Conservation (phyloP, 2,113 vertebrate genomes). For the Vanacampus margaritifer region DNA sequence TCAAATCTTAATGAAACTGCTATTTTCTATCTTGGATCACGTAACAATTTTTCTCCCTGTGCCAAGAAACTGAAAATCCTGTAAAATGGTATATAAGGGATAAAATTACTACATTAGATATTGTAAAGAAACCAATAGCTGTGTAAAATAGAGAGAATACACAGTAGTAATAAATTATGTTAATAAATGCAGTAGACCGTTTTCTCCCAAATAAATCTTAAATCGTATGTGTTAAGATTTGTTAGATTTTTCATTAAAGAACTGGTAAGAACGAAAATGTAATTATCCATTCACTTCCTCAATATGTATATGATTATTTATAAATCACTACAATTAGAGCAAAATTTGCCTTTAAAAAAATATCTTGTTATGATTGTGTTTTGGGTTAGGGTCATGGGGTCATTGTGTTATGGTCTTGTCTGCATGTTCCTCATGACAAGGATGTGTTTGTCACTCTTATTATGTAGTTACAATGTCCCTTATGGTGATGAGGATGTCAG, state of each 20-base stretch:
- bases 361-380: too few relatives aligned
- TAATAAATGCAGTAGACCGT: too few relatives aligned
- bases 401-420: too few relatives aligned
- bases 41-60: background rate
- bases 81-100: background rate
- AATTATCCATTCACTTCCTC: background rate
- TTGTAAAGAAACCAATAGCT: background rate
- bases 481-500: too few relatives aligned
- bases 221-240: background rate
- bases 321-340: background rate
- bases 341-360: background rate
- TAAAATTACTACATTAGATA: background rate
- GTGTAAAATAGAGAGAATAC: background rate
- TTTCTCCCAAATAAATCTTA: too few relatives aligned
- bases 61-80: background rate
- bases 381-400: too few relatives aligned
- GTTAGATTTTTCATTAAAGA: background rate
- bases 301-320: background rate
- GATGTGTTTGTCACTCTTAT: too few relatives aligned
- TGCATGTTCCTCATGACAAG: too few relatives aligned
- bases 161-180: too few relatives aligned
- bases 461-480: too few relatives aligned
- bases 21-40: background rate
- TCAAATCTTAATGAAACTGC: constrained; percentile 3
- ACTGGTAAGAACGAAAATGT: background rate